Conservation (phyloP, 2,113 vertebrate genomes). For the Hiodon alosoides region DNA sequence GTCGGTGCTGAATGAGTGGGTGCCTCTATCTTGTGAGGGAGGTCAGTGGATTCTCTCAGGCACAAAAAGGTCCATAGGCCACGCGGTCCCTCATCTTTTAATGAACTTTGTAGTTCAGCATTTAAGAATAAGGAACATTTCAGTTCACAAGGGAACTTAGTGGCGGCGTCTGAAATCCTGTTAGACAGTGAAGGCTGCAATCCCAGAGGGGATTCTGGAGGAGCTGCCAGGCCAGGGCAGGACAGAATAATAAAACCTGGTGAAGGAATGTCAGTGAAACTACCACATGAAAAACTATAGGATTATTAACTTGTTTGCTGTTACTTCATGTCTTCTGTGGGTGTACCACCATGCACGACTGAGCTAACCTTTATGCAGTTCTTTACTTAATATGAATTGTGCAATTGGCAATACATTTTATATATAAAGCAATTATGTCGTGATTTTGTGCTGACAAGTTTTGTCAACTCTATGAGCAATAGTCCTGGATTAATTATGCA, state of each 20-base stretch:
- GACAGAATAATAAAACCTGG: background rate
- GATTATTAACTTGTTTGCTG: too few relatives aligned
- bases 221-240: background rate
- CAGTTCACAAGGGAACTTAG: constrained; percentile 34
- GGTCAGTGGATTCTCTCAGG: constrained; percentile 27
- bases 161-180: constrained; percentile 26
- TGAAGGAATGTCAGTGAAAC: background rate
- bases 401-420: too few relatives aligned
- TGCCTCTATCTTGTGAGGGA: constrained; percentile 23
- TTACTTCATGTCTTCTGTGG: too few relatives aligned
- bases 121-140: constrained; percentile 28
- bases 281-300: too few relatives aligned
- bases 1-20: constrained; percentile 26
- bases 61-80: constrained; percentile 13
- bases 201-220: constrained; percentile 4
- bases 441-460: too few relatives aligned
- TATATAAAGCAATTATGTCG: too few relatives aligned
- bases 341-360: too few relatives aligned
- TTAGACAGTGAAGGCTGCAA: background rate
- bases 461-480: too few relatives aligned
- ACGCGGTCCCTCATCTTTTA: constrained; percentile 31
- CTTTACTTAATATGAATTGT: too few relatives aligned
- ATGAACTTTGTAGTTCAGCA: constrained; percentile 36
- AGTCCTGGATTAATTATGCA: too few relatives aligned
- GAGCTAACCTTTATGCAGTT: too few relatives aligned